These are phyloP conservation scores for Strigamia crassipes DNA, from an alignment of 2,888 invertebrate species.

Conservation along the genomic window DNA sequence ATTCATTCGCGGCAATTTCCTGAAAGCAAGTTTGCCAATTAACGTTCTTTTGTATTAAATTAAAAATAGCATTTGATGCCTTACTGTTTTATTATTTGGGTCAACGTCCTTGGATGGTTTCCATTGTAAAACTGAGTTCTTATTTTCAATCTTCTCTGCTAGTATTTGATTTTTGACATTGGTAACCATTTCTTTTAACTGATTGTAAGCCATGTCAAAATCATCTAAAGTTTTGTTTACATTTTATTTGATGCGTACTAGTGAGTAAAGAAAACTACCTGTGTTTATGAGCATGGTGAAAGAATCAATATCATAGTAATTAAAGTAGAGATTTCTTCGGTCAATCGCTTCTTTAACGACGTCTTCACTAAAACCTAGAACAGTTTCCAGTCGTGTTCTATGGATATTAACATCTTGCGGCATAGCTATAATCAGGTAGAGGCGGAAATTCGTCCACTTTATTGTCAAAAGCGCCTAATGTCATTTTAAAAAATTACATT, in stretches of 20 bases:
- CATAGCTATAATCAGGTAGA: neutral
- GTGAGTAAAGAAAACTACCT: neutral
- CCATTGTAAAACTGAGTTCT: neutral
- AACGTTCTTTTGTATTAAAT: too few relatives aligned
- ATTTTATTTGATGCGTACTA: neutral
- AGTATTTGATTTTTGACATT: neutral
- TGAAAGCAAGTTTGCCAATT: neutral
- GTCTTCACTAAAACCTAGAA: neutral
- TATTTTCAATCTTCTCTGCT: neutral
- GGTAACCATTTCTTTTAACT: neutral
- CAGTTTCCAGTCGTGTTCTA: neutral
- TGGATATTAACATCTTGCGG: conserved; percentile 2
- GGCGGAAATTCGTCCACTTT: neutral
- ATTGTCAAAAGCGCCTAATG: neutral
- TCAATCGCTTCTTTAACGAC: neutral
- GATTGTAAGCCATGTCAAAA: neutral
- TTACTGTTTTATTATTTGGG: neutral
- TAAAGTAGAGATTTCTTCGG: neutral
- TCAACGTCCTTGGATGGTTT: neutral
- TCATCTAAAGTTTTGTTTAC: neutral
- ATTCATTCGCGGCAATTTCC: neutral
- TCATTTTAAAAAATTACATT: too few relatives aligned
- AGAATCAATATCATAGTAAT: neutral
- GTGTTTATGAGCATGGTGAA: conserved; percentile 2
- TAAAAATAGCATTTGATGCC: too few relatives aligned